Evolutionary conservation across 1,140 invertebrate genomes (phyloP).

Genomic region (Heliconius hewitsoni): DNA sequence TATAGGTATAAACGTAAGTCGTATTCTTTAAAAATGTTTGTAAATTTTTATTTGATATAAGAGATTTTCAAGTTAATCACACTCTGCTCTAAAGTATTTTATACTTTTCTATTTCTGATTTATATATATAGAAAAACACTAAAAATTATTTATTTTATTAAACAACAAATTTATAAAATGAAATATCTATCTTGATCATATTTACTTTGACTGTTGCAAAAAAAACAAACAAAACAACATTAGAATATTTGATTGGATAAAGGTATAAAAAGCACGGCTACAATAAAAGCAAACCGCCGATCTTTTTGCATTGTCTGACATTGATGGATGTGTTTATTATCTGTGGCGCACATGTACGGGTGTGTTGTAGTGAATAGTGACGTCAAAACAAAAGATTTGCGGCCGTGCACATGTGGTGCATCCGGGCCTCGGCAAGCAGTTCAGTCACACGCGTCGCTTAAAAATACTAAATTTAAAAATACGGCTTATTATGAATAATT

Average conservation of each 20-base stretch:
- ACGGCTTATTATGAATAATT: conserved; percentile 14
- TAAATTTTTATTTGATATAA: too few relatives aligned
- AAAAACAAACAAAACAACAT: neutral
- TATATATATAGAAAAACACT: too few relatives aligned
- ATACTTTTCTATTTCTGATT: too few relatives aligned
- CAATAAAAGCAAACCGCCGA: conserved; percentile 28
- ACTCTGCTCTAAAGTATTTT: too few relatives aligned
- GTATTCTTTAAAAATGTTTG: too few relatives aligned
- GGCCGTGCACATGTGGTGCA: conserved; percentile 46
- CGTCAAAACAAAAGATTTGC: conserved; percentile 46
- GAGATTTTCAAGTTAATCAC: too few relatives aligned
- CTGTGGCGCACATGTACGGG: conserved; percentile 38
- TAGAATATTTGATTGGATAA: neutral
- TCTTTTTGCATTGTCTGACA: conserved; percentile 43
- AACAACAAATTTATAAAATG: neutral
- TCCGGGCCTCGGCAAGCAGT: conserved; percentile 32
- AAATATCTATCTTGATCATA: neutral
- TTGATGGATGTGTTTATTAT: conserved; percentile 38
- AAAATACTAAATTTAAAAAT: conserved; percentile 31
- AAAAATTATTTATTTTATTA: neutral
- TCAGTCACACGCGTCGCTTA: conserved; percentile 45
- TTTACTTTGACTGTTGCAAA: neutral
- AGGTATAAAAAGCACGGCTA: conserved; percentile 6
- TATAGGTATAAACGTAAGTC: too few relatives aligned
- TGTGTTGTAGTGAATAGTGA: conserved; percentile 33